These are phyloP conservation scores for Nezara viridula DNA, from an alignment of 2,888 invertebrate genomes.

Conservation along the genomic window DNA sequence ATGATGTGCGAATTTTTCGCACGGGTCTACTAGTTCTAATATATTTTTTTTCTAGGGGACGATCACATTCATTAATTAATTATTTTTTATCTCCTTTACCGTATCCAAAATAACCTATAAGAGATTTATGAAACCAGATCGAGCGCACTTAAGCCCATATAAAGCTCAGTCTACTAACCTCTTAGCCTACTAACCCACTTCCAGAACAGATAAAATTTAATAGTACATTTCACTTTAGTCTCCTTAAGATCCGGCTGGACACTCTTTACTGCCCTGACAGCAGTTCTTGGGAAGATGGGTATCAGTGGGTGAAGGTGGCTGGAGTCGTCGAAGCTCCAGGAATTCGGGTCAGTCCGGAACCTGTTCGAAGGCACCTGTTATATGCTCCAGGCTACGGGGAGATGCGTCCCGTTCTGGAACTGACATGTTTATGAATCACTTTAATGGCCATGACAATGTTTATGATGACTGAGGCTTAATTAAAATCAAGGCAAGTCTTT, in stretches of 20 bases:
- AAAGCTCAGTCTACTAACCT: not conserved
- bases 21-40: too few relatives aligned
- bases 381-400: too few relatives aligned
- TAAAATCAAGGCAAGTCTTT: not conserved
- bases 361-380: not conserved
- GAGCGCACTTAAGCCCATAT: not conserved
- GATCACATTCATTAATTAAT: too few relatives aligned
- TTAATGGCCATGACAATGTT: not conserved
- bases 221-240: not conserved
- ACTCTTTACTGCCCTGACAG: not conserved
- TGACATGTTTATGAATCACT: not conserved
- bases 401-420: not conserved
- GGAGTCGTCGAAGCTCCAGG: not conserved
- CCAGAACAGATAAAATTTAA: slow-evolving; percentile 8
- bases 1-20: too few relatives aligned
- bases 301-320: not conserved
- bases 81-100: too few relatives aligned
- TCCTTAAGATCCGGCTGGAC: not conserved
- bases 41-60: too few relatives aligned
- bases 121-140: not conserved
- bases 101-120: not conserved
- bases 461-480: not conserved
- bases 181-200: not conserved
- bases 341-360: not conserved
- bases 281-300: not conserved